Percentiles rank a stretch among this genome's conserved stretches.
phyloP scores from a whole-genome alignment of 2,113 vertebrate species.

The Motacilla alba region DNA sequence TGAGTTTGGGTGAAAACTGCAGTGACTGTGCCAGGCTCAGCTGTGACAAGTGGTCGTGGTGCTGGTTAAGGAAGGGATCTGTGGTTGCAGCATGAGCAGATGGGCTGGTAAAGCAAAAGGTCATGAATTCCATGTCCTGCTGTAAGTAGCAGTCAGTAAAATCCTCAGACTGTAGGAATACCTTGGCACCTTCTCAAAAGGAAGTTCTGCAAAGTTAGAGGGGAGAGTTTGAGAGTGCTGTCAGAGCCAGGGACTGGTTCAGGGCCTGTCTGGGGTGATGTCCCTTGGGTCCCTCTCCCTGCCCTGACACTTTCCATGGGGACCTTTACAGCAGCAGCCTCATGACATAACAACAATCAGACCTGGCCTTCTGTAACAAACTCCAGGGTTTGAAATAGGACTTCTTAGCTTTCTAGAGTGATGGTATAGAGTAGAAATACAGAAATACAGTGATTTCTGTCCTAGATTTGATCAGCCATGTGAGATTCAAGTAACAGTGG shows the following conservation, averaged over 20 bases:
- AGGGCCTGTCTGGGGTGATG: background rate
- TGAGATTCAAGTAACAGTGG: background rate
- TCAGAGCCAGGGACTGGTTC: background rate
- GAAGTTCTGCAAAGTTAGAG: background rate
- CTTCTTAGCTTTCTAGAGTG: background rate
- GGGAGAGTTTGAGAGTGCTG: background rate
- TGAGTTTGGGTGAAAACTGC: background rate
- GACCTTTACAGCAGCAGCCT: background rate
- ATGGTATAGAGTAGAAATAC: background rate
- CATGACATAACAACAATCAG: background rate
- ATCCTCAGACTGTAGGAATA: background rate
- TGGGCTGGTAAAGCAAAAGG: background rate
- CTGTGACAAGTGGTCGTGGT: background rate
- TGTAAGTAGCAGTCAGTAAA: background rate
- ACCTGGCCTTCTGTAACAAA: background rate
- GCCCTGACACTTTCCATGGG: background rate
- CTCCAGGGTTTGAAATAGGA: background rate
- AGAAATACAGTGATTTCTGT: background rate
- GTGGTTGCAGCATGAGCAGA: background rate
- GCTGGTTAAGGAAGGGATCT: background rate
- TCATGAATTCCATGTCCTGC: background rate
- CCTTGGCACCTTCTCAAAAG: background rate
- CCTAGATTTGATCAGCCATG: background rate
- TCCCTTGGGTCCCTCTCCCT: background rate
- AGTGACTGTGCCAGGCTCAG: background rate